Conservation (phyloP, 2,113 vertebrate genomes). For the Vulpes ferrilata region DNA sequence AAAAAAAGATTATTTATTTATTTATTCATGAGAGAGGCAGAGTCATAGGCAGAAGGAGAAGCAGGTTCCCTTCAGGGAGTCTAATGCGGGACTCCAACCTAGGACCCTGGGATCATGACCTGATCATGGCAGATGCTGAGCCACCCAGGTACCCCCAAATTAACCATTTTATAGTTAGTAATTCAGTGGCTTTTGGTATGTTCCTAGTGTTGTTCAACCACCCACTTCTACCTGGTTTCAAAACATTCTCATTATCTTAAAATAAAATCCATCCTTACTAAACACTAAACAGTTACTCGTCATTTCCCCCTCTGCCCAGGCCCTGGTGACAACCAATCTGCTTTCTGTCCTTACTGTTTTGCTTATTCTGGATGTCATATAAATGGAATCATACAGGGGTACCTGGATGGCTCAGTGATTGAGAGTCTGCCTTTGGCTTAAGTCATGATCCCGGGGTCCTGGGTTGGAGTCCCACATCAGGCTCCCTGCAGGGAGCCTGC, state of each 20-base stretch:
- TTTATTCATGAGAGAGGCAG: too few species aligned
- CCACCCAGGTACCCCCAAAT: not conserved
- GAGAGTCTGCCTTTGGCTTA: too few species aligned
- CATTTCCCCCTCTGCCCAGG: not conserved
- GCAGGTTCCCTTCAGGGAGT: too few species aligned
- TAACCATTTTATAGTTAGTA: conserved; percentile 43
- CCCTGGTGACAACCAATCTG: not conserved
- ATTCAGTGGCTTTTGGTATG: not conserved
- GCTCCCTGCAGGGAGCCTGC: too few species aligned
- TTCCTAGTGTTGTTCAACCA: not conserved
- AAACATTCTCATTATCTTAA: conserved; percentile 47
- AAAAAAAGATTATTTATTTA: too few species aligned
- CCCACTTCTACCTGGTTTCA: not conserved
- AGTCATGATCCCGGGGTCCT: too few species aligned
- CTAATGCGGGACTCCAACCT: too few species aligned
- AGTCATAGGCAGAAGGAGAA: too few species aligned
- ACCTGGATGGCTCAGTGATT: too few species aligned
- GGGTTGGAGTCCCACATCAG: too few species aligned
- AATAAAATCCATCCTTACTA: conserved; percentile 18
- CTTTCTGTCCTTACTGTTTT: conserved; percentile 29
- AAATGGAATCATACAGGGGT: not conserved
- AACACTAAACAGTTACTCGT: not conserved
- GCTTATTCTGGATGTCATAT: conserved; percentile 19
- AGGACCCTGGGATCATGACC: too few species aligned
- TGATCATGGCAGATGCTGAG: too few species aligned